phyloP scores from a whole-genome alignment of 2,888 invertebrate species.

The Augochlorella aurata region DNA sequence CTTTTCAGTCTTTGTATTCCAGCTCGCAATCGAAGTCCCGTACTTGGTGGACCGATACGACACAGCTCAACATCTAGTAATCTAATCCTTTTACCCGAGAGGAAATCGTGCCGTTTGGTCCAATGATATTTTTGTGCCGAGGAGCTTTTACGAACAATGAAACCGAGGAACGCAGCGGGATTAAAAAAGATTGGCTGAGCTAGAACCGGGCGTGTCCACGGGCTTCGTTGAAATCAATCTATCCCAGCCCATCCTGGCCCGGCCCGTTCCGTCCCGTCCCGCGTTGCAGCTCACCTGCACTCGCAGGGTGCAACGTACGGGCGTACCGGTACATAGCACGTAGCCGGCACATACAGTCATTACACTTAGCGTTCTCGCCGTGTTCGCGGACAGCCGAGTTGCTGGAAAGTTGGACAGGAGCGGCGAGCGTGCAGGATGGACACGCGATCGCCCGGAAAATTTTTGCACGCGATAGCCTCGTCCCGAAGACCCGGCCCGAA shows the following conservation, averaged over 20 bases:
- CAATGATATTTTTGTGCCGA: too few species aligned
- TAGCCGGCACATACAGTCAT: not conserved
- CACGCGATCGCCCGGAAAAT: constrained; percentile 53
- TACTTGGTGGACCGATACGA: too few species aligned
- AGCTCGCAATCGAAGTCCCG: too few species aligned
- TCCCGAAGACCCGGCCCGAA: not conserved
- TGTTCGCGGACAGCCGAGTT: constrained; percentile 27
- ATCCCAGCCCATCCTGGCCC: not conserved
- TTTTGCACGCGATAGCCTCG: constrained; percentile 51
- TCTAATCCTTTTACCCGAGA: too few species aligned
- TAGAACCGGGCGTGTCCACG: constrained; percentile 8
- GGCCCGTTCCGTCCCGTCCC: too few species aligned
- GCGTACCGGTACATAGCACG: not conserved
- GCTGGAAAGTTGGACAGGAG: constrained; percentile 51
- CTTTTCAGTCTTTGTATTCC: too few species aligned
- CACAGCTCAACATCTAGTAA: too few species aligned
- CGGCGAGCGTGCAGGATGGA: constrained; percentile 18
- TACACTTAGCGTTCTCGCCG: constrained; percentile 23
- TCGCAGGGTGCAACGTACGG: constrained; percentile 7
- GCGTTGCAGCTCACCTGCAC: too few species aligned
- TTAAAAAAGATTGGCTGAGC: not conserved
- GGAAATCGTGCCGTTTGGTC: too few species aligned
- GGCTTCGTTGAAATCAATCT: constrained; percentile 29
- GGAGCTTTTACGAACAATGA: too few species aligned
- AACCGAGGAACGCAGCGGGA: not conserved